These are phyloP conservation scores for Cochlearius cochlearius DNA, from an alignment of 2,113 vertebrate genomes.

Conservation along the genomic window DNA sequence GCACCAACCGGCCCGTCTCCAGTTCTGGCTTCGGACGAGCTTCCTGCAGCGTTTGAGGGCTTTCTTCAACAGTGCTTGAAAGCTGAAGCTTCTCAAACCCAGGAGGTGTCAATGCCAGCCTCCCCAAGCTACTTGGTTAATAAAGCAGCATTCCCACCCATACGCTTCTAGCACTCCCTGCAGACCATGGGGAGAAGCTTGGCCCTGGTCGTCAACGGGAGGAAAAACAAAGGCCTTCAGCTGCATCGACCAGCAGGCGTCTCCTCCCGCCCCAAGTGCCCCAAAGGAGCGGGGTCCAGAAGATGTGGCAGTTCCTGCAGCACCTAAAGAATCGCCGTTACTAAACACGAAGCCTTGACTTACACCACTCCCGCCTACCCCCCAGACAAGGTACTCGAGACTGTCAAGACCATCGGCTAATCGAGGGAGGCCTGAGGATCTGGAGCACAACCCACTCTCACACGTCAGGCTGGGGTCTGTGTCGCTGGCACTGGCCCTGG, in stretches of 20 bases:
- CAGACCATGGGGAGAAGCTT: neutral
- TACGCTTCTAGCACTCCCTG: neutral
- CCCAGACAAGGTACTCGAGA: neutral
- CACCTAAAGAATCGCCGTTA: fast-evolving
- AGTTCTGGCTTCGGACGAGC: fast-evolving
- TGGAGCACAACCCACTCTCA: neutral
- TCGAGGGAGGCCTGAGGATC: neutral
- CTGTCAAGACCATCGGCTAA: no score
- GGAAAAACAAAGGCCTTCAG: neutral
- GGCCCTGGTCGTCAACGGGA: neutral
- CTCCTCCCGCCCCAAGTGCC: no score
- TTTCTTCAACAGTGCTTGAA: neutral
- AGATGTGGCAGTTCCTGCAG: neutral
- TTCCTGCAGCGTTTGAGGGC: neutral
- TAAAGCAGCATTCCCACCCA: neutral
- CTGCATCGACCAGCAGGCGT: neutral
- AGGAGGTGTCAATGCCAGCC: neutral
- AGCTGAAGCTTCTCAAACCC: neutral
- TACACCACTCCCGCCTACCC: neutral
- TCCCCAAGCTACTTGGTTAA: neutral
- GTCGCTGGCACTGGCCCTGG: neutral
- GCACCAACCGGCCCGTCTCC: no score
- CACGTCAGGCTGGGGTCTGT: fast-evolving
- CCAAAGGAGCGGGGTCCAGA: neutral
- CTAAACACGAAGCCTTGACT: neutral